Base-by-base conservation (phyloP, 2,797 vertebrate genomes). In the Salarias fasciatus region DNA sequence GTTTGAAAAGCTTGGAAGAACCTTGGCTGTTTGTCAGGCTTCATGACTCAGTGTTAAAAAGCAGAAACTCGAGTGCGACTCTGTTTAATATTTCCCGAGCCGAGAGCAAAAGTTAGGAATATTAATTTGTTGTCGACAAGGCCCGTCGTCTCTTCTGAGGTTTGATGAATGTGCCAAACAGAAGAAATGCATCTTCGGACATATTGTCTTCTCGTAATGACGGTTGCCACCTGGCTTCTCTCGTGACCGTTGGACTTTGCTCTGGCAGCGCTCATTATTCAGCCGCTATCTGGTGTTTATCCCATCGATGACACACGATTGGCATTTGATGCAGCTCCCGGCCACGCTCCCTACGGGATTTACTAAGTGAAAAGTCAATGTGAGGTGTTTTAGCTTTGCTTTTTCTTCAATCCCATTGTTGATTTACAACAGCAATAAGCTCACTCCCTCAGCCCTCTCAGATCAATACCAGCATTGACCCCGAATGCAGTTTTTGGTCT, bases 361-460 rank as follows among this genome's bases (percentile, higher is more conserved):
- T 48, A 62, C 65, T 63, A 55, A 74, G 15, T 40, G 9, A 79
- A 65, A 38, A 62, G 48, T 82, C 77, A 72, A 51, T 46, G 42
- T 13, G 7, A 69, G 52, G 30, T 69, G 63, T 52, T 49, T 71
- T 28, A 18, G n/a, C 18, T 44, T 47, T 37, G 37, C 6, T 58
- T 63, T 72, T 53, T 11, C 51, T 18, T 50, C 38, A 43, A 12
- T 40, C 18, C 48, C 9, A 4, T 8, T 51, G 44, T 52, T 69
- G 76, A 80, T 83, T 86, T 83, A 81, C 64, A 63, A 40, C 42
- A 10, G 54, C 75, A 79, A 72, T 83, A 72, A 75, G 42, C 56
- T 56, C 2, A 10, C 52, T 53, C 38, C 30, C 47, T 35, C 12
- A 29, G 40, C 33, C 7, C 12, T 11, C 46, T 35, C 36, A 12